phyloP scores from a whole-genome alignment of 2,113 vertebrate genomes.

The Apaloderma vittatum region DNA sequence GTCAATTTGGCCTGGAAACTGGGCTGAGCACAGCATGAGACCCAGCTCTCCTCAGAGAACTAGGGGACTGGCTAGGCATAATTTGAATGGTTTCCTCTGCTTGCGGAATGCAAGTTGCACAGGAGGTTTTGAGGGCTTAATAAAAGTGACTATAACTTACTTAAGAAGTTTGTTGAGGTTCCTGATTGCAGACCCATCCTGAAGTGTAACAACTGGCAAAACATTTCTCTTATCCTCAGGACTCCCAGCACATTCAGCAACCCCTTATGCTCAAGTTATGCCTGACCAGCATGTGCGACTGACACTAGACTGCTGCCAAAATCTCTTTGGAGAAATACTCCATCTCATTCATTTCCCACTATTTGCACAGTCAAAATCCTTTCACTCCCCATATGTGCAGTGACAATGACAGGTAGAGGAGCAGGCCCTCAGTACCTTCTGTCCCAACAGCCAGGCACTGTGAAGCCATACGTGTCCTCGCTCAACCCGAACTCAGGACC shows the following conservation, averaged over 20 bases:
- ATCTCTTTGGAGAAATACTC: not conserved
- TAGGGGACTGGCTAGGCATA: not conserved
- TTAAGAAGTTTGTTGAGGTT: not conserved
- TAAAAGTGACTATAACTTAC: fast-evolving
- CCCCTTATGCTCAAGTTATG: not conserved
- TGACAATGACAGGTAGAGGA: not conserved
- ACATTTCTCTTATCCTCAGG: not conserved
- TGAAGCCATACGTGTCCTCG: not conserved
- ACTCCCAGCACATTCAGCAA: not conserved
- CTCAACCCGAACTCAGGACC: not conserved
- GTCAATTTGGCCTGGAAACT: not conserved
- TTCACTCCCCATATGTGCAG: not conserved
- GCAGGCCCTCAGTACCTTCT: not conserved
- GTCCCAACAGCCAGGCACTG: not conserved
- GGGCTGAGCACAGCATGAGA: constrained; percentile 1
- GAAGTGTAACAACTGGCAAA: not conserved
- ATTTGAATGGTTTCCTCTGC: not conserved
- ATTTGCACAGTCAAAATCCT: not conserved
- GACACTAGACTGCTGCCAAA: not conserved
- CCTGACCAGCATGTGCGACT: not conserved
- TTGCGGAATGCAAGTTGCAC: not conserved
- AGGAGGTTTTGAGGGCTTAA: not conserved
- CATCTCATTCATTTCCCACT: not conserved
- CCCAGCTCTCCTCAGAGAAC: not conserved
- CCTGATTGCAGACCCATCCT: not conserved